phyloP scores from a whole-genome alignment of 92 coral and sea anemone genomes.

The Nematostella vectensis region DNA sequence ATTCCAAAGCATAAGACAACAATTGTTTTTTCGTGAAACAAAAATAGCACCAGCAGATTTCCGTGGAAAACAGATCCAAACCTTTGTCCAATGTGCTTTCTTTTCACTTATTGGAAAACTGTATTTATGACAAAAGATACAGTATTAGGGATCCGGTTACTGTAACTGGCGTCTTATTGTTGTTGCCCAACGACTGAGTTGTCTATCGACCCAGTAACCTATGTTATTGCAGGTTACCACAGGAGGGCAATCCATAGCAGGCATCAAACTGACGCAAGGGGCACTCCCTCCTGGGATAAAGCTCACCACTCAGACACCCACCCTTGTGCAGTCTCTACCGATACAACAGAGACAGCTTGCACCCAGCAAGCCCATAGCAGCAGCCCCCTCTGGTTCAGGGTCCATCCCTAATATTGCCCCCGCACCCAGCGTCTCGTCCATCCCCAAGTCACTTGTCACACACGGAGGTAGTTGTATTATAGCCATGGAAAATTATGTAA shows the following conservation, averaged over 20 bases:
- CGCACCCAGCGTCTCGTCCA: conserved; percentile 33
- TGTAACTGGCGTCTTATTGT: too few species aligned
- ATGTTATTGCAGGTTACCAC: neutral
- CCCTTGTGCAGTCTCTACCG: neutral
- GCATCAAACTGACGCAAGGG: neutral
- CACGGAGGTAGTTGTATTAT: conserved; percentile 19
- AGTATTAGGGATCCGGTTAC: too few species aligned
- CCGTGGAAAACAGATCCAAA: too few species aligned
- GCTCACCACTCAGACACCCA: conserved; percentile 14
- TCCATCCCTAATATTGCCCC: conserved; percentile 61
- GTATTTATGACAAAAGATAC: too few species aligned
- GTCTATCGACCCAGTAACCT: too few species aligned
- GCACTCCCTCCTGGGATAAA: conserved; percentile 18
- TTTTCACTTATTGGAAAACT: too few species aligned
- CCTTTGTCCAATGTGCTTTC: too few species aligned
- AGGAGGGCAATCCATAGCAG: neutral
- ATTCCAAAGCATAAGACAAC: too few species aligned
- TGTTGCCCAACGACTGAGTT: too few species aligned
- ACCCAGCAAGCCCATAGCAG: conserved; percentile 60
- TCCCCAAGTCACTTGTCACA: conserved; percentile 29
- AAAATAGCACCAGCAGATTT: too few species aligned
- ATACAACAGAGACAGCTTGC: conserved; percentile 49
- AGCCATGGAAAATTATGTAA: too few species aligned
- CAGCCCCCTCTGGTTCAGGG: conserved; percentile 37
- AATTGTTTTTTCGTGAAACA: too few species aligned